Base-by-base conservation (phyloP, 2,888 invertebrate genomes). In the Scaptomyza polygonia region DNA sequence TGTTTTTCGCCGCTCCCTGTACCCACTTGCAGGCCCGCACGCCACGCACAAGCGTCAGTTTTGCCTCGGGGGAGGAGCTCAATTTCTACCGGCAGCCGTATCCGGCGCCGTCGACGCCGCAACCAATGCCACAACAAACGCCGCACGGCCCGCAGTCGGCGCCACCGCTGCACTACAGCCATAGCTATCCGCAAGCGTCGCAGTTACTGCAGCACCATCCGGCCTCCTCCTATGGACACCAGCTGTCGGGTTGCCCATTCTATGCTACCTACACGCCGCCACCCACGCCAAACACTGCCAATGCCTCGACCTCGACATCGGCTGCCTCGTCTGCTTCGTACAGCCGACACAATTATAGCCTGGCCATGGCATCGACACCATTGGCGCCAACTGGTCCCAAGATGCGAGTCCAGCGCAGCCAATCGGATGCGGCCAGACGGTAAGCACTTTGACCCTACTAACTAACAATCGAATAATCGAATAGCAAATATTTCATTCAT, bases 351-450 rank as follows among this genome's bases (percentile, higher is more conserved):
- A 54, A 55, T 12, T 67, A 75, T 16, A 74, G 67, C n/a, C 68
- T 71, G n/a, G 16, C 51, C 56, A 48, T 87, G 67, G 54, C 88
- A 30, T 87, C 84, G 36, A 80, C 80, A 12, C 80, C 80, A 18
- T 39, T 79, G 85, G 71, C 85, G 57, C 76, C 86, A 63, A 54
- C 52, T 42, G 71, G 72, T 55, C 55, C 77, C 77, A 70, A 83
- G 73, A 79, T 88, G 78, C 78, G 89, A 16, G 77, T 90, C 64
- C 89, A 89, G 76, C 89, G 91, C 64, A 90, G 89, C 61, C 83
- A 89, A 66, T 88, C 90, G 40, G 92, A 91, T 84, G 86, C 89
- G 40, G 88, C 90, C 47, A 84, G 91, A 91, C 91, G 91, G 91
- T 91, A 85, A 88, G 89, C 80, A 49, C 11, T 5, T 2, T 7